Evolutionary conservation across 2,113 vertebrate species (phyloP).

Genomic region (Etheostoma spectabile): DNA sequence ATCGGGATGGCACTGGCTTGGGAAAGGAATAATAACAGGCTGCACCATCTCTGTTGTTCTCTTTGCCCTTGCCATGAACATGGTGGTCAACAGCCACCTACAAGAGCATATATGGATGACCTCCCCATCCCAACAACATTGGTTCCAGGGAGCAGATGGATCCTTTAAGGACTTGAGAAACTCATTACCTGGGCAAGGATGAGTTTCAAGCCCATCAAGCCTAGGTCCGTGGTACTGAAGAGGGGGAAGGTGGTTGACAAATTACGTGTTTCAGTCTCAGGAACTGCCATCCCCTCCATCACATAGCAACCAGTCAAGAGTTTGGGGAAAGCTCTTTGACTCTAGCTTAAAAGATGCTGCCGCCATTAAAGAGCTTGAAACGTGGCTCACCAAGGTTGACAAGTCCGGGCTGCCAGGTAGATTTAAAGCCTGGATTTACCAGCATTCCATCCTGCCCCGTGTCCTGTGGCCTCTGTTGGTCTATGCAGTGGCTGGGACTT

Average conservation of each 20-base stretch:
- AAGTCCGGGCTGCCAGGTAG: not conserved
- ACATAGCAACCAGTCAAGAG: too few species aligned
- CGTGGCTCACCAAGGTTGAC: not conserved
- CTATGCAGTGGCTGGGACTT: too few species aligned
- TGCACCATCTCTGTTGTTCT: not conserved
- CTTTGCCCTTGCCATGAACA: not conserved
- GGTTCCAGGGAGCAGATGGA: not conserved
- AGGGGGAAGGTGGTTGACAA: too few species aligned
- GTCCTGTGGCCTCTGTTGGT: too few species aligned
- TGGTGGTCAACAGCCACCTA: not conserved
- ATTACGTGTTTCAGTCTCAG: too few species aligned
- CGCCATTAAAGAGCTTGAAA: not conserved
- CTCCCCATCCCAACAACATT: not conserved
- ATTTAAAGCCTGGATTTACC: not conserved
- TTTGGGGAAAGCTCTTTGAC: not conserved
- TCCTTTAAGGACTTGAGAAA: too few species aligned
- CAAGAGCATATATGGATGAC: constrained; percentile 4
- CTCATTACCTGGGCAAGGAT: too few species aligned
- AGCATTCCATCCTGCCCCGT: not conserved
- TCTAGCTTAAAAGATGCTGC: not conserved
- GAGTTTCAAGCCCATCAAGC: too few species aligned
- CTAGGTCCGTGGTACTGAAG: too few species aligned
- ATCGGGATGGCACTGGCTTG: too few species aligned
- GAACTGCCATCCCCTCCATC: too few species aligned
- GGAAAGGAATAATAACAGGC: too few species aligned